Evolutionary conservation across 2,797 vertebrate species (phyloP).

Genomic region (Thaleichthys pacificus): DNA sequence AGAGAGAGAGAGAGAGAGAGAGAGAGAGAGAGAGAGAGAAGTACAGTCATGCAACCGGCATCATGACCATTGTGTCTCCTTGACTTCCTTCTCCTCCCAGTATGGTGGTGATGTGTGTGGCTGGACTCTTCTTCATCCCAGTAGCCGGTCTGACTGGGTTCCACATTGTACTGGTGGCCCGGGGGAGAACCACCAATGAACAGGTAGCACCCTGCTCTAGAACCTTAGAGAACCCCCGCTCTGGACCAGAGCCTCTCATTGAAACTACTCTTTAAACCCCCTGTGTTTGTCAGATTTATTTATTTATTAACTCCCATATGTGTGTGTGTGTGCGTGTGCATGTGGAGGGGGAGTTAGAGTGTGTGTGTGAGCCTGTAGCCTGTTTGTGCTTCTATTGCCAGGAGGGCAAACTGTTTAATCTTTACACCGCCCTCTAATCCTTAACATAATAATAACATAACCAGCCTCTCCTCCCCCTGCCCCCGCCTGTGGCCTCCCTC

Average conservation of each 20-base stretch:
- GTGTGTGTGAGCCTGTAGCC: not conserved
- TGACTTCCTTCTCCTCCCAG: constrained; percentile 69
- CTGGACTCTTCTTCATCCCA: constrained; percentile 95
- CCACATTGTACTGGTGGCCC: constrained; percentile 94
- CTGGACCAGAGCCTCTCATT: not conserved
- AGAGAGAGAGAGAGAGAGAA: too few relatives aligned
- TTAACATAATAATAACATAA: constrained; percentile 18
- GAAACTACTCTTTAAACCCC: too few relatives aligned
- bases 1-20: too few relatives aligned
- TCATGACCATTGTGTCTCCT: constrained; percentile 11
- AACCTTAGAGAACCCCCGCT: not conserved
- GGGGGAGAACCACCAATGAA: constrained; percentile 95
- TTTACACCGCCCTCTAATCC: constrained; percentile 29
- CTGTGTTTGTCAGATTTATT: too few relatives aligned
- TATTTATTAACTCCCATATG: not conserved
- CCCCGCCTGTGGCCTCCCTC: not conserved
- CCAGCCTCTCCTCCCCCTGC: not conserved
- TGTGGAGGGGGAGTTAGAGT: not conserved
- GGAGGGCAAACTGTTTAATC: constrained; percentile 10
- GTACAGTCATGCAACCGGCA: not conserved
- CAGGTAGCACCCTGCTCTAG: constrained; percentile 74
- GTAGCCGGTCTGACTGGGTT: constrained; percentile 96
- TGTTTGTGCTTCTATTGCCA: not conserved
- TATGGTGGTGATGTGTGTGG: constrained; percentile 95
- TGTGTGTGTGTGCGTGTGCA: not conserved